Conservation (phyloP, 2,888 invertebrate genomes). For the Trichogramma evanescens region DNA sequence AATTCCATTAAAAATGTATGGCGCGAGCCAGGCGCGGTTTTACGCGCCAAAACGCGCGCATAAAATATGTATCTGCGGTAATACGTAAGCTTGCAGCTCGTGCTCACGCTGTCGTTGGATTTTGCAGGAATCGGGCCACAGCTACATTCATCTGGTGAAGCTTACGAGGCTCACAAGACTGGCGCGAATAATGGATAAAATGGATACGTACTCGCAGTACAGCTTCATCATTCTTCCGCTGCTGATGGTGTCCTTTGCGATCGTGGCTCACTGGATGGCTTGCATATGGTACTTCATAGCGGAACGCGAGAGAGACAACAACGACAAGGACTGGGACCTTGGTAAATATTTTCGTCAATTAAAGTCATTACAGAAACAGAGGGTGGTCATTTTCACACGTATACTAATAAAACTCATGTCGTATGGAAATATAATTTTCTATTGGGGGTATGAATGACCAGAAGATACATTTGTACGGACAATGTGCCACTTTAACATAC, state of each 20-base stretch:
- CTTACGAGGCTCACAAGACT: slow-evolving; percentile 82
- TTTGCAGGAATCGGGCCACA: slow-evolving; percentile 62
- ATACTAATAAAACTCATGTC: no score
- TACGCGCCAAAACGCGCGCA: background rate
- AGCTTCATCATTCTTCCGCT: slow-evolving; percentile 89
- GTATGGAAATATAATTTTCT: no score
- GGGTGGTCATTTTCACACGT: no score
- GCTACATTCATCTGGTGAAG: slow-evolving; percentile 86
- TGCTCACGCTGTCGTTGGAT: background rate
- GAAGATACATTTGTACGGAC: no score
- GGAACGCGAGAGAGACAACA: slow-evolving; percentile 69
- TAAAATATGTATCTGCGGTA: no score
- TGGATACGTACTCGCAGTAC: slow-evolving; percentile 95
- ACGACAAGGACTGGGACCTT: slow-evolving; percentile 68
- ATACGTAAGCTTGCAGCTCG: background rate
- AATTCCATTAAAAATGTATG: no score
- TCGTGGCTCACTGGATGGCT: slow-evolving; percentile 94
- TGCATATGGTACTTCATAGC: slow-evolving; percentile 97
- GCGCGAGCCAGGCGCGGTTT: no score
- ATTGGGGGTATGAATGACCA: no score
- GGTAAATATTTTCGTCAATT: slow-evolving; percentile 52
- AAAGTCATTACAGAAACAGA: no score
- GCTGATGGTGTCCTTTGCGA: slow-evolving; percentile 87
- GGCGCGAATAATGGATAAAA: slow-evolving; percentile 86
- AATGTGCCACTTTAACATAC: no score